A percentile compares a stretch with the other conserved stretches of the same genome.
Conservation (phyloP, 2,797 vertebrate genomes). For the Limnodromus scolopaceus region DNA sequence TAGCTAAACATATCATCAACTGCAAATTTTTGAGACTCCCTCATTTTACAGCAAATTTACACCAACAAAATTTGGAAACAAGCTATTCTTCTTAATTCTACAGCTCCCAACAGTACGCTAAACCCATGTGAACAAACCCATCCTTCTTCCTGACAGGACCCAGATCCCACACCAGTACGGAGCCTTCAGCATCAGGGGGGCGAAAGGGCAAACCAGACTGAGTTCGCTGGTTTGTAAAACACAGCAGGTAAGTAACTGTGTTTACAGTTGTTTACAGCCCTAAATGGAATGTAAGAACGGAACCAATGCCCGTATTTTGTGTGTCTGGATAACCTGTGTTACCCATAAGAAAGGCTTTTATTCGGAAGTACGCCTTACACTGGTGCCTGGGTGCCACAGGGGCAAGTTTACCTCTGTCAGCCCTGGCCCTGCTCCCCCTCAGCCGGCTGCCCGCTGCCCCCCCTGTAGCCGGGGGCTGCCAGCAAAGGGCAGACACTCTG, state of each 20-base stretch:
- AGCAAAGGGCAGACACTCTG: no score
- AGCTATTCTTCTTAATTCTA: neutral
- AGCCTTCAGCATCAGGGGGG: neutral
- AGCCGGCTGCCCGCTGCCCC: neutral
- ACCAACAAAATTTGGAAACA: neutral
- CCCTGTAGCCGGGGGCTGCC: neutral
- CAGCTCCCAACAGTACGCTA: neutral
- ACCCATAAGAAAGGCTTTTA: neutral
- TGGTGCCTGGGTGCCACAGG: neutral
- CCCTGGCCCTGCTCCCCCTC: neutral
- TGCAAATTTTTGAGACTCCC: neutral
- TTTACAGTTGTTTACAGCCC: no score
- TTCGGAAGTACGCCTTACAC: no score
- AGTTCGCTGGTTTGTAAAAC: neutral
- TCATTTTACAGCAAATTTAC: neutral
- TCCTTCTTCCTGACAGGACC: neutral
- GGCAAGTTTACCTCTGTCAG: neutral
- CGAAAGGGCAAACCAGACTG: neutral
- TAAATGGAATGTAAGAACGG: neutral
- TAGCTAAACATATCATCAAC: neutral
- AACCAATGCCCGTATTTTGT: neutral
- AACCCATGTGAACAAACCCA: rapidly evolving
- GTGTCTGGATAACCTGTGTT: rapidly evolving
- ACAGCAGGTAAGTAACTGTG: neutral
- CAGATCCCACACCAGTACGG: neutral